These are phyloP conservation scores for Ganaspis brasiliensis DNA, from an alignment of 2,888 invertebrate genomes.

Conservation along the genomic window DNA sequence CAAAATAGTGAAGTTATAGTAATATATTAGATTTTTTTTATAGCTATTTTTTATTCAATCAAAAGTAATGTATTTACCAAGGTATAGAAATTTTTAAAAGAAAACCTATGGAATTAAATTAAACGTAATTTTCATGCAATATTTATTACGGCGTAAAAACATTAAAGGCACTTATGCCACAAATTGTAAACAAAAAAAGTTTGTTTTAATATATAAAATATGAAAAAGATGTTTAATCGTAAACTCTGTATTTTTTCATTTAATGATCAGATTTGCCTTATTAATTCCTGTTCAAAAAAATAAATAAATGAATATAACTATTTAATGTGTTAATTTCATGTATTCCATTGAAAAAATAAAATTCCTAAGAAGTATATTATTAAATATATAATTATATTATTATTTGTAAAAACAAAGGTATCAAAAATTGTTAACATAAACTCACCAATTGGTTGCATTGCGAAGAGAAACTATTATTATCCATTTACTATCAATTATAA, in stretches of 20 bases:
- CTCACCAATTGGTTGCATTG: slow-evolving; percentile 75
- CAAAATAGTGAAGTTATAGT: background rate
- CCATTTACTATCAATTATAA: slow-evolving; percentile 76
- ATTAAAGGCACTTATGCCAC: background rate
- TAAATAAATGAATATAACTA: background rate
- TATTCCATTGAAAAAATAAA: background rate
- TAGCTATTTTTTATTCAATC: background rate
- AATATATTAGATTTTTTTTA: background rate
- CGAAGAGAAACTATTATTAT: slow-evolving; percentile 73
- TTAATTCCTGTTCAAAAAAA: background rate
- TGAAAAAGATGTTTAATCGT: background rate
- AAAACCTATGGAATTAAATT: background rate
- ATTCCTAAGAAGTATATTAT: background rate
- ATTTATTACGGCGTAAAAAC: background rate
- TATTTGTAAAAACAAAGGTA: too few relatives aligned
- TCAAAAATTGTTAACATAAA: slow-evolving; percentile 49
- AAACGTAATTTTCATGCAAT: background rate
- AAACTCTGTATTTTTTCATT: slow-evolving; percentile 4
- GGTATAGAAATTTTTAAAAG: background rate
- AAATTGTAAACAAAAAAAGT: background rate
- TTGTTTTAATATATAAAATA: background rate
- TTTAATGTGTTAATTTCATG: background rate
- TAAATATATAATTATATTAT: slow-evolving; percentile 39
- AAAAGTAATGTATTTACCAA: background rate
- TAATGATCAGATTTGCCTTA: background rate